Conservation (phyloP, 2,888 invertebrate species). For the Oxycera nigricornis region DNA sequence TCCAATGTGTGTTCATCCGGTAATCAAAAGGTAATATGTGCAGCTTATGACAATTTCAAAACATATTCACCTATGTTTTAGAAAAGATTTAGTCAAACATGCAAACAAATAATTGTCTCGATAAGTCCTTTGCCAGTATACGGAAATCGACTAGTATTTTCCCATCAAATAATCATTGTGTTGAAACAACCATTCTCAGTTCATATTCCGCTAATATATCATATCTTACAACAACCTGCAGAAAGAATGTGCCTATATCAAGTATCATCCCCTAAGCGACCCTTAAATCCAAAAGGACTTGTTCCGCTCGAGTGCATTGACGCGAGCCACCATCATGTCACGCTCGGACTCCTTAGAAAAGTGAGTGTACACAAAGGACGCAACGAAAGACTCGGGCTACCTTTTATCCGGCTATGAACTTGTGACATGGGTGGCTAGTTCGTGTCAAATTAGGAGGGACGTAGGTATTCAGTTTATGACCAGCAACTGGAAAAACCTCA, state of each 20-base stretch:
- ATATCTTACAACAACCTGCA: background rate
- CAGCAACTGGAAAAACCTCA: background rate
- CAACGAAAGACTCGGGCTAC: background rate
- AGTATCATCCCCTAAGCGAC: background rate
- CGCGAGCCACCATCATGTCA: background rate
- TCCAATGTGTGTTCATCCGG: too few relatives aligned
- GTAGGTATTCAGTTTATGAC: background rate
- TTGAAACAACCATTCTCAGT: background rate
- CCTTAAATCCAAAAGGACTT: background rate
- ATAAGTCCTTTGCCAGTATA: too few relatives aligned
- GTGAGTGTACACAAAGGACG: background rate
- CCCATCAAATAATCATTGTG: too few relatives aligned
- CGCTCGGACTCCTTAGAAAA: background rate
- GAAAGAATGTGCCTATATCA: background rate
- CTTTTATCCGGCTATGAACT: constrained; percentile 17
- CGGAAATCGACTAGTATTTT: too few relatives aligned
- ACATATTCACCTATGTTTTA: too few relatives aligned
- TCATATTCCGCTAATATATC: background rate
- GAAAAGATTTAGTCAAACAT: too few relatives aligned
- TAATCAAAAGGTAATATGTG: too few relatives aligned
- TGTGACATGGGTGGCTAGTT: constrained; percentile 36
- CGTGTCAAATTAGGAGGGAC: constrained; percentile 26
- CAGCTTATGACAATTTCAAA: too few relatives aligned
- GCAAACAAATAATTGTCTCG: too few relatives aligned
- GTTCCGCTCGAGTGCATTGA: constrained; percentile 25